phyloP scores from a whole-genome alignment of 2,797 vertebrate species.

The Channa striata region DNA sequence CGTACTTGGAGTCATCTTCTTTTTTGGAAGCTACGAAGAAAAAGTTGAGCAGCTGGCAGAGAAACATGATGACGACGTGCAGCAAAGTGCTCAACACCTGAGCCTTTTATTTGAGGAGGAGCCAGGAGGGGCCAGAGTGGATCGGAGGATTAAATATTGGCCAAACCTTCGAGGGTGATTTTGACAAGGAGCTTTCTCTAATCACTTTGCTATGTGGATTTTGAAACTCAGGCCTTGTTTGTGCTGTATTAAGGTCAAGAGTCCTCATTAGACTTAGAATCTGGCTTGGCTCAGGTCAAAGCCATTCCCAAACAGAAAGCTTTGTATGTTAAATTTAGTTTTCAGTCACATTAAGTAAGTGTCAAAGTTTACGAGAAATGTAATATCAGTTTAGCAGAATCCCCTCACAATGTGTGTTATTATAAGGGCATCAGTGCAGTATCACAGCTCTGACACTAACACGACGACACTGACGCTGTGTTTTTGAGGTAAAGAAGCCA shows the following conservation, averaged over 20 bases:
- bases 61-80: conserved; percentile 76
- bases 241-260: conserved; percentile 53
- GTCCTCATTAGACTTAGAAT: conserved; percentile 37
- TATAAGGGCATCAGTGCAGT: too few species aligned
- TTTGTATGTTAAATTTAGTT: too few species aligned
- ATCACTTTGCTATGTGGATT: conserved; percentile 68
- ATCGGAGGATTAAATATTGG: conserved; percentile 71
- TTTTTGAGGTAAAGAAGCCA: too few species aligned
- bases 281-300: conserved; percentile 44
- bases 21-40: conserved; percentile 68
- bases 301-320: conserved; percentile 31
- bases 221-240: conserved; percentile 55
- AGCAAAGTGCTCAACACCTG: conserved; percentile 4
- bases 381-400: not conserved
- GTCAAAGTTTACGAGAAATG: not conserved
- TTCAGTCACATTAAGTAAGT: too few species aligned
- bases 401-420: not conserved
- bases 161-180: conserved; percentile 56
- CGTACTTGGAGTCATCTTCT: conserved; percentile 73
- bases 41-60: conserved; percentile 77
- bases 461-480: too few species aligned
- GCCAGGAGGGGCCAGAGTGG: conserved; percentile 57
- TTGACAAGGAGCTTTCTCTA: conserved; percentile 77
- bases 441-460: too few species aligned
- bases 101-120: conserved; percentile 68